Evolutionary conservation across 2,888 invertebrate species (phyloP).

Genomic region (Ctenicera cuprea): DNA sequence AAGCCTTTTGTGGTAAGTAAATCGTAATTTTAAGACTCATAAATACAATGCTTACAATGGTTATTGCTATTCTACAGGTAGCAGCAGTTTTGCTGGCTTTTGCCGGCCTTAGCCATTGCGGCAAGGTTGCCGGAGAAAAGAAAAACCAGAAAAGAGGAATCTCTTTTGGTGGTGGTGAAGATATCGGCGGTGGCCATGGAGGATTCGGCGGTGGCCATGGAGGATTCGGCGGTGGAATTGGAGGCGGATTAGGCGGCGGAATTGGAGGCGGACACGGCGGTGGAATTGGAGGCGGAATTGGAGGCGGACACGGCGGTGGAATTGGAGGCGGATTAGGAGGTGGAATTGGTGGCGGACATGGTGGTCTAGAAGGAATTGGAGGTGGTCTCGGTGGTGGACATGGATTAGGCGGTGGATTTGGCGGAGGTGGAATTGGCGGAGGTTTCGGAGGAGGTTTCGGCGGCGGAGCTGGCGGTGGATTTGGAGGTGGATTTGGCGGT

Average conservation of each 20-base stretch:
- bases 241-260: too few relatives aligned
- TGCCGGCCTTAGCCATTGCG: slow-evolving; percentile 32
- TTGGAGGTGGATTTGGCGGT: slow-evolving; percentile 48
- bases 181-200: slow-evolving; percentile 23
- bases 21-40: not conserved
- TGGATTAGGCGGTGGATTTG: slow-evolving; percentile 32
- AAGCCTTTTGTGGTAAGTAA: slow-evolving; percentile 32
- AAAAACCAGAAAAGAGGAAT: slow-evolving; percentile 52
- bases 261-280: too few relatives aligned
- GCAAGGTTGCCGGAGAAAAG: slow-evolving; percentile 44
- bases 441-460: slow-evolving; percentile 46
- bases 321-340: too few relatives aligned
- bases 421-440: slow-evolving; percentile 42
- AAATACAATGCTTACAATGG: not conserved
- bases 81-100: slow-evolving; percentile 33
- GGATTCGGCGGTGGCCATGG: slow-evolving; percentile 18
- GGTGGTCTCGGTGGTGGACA: slow-evolving; percentile 20
- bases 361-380: slow-evolving; percentile 19
- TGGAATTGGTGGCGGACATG: not conserved
- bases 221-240: too few relatives aligned
- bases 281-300: too few relatives aligned
- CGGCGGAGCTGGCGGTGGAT: slow-evolving; percentile 45
- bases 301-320: too few relatives aligned
- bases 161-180: slow-evolving; percentile 35
- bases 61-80: slow-evolving; percentile 10